Conservation (phyloP, 2,113 vertebrate genomes). For the Argyrosomus japonicus region DNA sequence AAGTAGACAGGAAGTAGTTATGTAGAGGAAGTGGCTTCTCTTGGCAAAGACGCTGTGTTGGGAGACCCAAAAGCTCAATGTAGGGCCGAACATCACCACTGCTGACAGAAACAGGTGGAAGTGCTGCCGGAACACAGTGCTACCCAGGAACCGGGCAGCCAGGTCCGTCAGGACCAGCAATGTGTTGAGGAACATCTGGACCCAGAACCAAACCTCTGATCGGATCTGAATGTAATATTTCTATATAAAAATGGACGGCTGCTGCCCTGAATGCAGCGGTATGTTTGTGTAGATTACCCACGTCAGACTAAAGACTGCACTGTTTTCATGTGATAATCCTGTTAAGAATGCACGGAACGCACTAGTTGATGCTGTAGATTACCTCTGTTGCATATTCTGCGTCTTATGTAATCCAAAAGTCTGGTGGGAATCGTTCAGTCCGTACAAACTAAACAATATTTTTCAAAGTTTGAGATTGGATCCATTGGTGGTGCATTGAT, state of each 20-base stretch:
- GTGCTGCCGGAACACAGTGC: constrained; percentile 84
- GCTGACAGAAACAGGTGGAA: constrained; percentile 90
- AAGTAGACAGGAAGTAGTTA: constrained; percentile 71
- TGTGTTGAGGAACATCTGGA: constrained; percentile 82
- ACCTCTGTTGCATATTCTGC: constrained; percentile 4
- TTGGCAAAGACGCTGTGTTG: constrained; percentile 90
- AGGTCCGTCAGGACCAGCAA: constrained; percentile 88
- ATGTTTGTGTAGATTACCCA: constrained; percentile 21
- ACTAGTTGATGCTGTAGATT: neutral
- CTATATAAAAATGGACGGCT: neutral
- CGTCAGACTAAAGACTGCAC: constrained; percentile 8
- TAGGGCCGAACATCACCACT: constrained; percentile 87
- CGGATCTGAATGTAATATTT: neutral
- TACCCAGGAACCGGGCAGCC: constrained; percentile 85
- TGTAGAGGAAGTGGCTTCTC: constrained; percentile 90
- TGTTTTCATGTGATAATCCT: constrained; percentile 47
- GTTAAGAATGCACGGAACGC: constrained; percentile 38
- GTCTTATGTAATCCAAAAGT: neutral
- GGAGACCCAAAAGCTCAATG: constrained; percentile 89
- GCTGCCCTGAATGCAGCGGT: constrained; percentile 17
- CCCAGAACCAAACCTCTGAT: constrained; percentile 1
- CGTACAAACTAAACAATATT: neutral
- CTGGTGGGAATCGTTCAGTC: neutral
- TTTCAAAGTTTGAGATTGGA: neutral
- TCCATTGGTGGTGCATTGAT: neutral